Evolutionary conservation across 2,797 vertebrate genomes (phyloP).

Genomic region (Echiichthys vipera): DNA sequence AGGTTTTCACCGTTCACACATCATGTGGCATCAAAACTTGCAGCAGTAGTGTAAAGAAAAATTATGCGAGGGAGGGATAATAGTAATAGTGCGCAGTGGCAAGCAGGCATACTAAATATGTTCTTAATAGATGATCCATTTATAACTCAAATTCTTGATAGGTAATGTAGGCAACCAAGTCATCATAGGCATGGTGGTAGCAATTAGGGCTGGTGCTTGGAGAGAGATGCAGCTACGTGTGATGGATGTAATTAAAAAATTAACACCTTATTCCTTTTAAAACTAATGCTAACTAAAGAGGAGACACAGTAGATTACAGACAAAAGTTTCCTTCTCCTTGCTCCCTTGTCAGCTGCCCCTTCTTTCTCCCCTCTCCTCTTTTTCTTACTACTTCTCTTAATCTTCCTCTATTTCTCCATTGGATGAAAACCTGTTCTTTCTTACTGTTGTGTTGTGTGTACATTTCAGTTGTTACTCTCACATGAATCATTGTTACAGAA

Average conservation of each 20-base stretch:
- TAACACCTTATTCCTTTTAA: neutral
- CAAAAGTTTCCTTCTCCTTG: slow-evolving; percentile 10
- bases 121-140: too few species aligned
- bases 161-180: neutral
- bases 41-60: neutral
- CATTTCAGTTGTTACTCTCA: too few species aligned
- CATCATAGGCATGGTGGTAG: neutral
- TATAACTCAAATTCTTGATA: neutral
- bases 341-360: neutral
- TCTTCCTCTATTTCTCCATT: neutral
- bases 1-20: neutral
- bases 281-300: neutral
- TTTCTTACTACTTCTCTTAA: neutral
- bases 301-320: neutral
- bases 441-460: too few species aligned
- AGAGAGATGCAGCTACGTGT: neutral
- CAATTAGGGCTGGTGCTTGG: neutral
- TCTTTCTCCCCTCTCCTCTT: neutral
- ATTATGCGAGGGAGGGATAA: neutral
- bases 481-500: too few species aligned
- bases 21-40: neutral
- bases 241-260: slow-evolving; percentile 12
- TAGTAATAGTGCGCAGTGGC: neutral
- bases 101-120: too few species aligned
- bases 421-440: too few species aligned